Evolutionary conservation across 2,888 invertebrate species (phyloP).

Genomic region (Folsomia candida): DNA sequence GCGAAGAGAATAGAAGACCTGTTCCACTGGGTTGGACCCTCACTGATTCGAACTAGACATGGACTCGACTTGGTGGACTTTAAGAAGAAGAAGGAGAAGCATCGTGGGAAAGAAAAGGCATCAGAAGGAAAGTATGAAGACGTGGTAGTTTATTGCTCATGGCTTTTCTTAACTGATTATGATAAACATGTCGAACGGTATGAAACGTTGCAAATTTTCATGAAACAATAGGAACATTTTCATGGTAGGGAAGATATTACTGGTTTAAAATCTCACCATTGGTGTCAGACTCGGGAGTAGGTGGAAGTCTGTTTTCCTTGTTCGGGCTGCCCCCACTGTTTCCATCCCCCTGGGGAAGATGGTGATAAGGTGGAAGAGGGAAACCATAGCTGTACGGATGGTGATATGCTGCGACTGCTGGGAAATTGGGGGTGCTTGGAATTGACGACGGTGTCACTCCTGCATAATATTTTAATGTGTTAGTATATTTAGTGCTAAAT

Average conservation of each 20-base stretch:
- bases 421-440: background rate
- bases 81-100: too few species aligned
- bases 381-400: background rate
- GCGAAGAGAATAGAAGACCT: background rate
- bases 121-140: background rate
- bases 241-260: too few species aligned
- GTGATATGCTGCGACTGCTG: background rate
- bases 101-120: background rate
- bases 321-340: slow-evolving; percentile 48
- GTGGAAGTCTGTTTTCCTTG: slow-evolving; percentile 48
- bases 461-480: too few species aligned
- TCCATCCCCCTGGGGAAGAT: background rate
- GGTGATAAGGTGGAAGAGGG: background rate
- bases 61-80: too few species aligned
- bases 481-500: too few species aligned
- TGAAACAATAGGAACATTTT: too few species aligned
- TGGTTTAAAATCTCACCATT: too few species aligned
- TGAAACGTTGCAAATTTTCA: background rate
- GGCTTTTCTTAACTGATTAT: too few species aligned
- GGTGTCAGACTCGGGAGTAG: slow-evolving; percentile 48
- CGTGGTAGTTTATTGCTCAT: background rate
- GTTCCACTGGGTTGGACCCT: background rate
- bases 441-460: background rate
- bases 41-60: background rate
- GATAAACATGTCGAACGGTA: too few species aligned